Evolutionary conservation across 2,888 invertebrate genomes (phyloP).

Genomic region (Ornithoptera alexandrae): DNA sequence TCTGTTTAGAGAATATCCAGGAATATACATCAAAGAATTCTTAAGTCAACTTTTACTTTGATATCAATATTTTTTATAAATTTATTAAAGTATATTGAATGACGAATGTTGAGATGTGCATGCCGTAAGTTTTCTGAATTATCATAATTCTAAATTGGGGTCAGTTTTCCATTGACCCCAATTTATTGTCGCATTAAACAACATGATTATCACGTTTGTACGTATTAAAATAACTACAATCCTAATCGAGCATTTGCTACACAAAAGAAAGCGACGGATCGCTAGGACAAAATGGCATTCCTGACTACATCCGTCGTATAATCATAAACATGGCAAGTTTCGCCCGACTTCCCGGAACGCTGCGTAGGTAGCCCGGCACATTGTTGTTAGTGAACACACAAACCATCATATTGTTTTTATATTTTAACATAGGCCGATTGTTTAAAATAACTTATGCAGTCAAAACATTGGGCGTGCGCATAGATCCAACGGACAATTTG

Average conservation of each 20-base stretch:
- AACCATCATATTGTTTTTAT: conserved; percentile 31
- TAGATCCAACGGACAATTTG: not conserved
- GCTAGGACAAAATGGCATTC: conserved; percentile 54
- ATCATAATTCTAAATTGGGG: not conserved
- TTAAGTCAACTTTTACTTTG: not conserved
- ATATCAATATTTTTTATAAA: not conserved
- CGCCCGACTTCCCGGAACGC: conserved; percentile 68
- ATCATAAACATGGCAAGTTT: conserved; percentile 64
- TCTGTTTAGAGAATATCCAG: not conserved
- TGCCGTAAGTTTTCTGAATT: not conserved
- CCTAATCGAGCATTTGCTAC: conserved; percentile 26
- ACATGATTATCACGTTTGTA: not conserved
- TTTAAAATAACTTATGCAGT: conserved; percentile 13
- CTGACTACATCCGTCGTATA: conserved; percentile 64
- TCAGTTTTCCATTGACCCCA: not conserved
- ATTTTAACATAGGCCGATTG: conserved; percentile 24
- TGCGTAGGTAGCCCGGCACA: conserved; percentile 57
- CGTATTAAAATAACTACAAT: conserved; percentile 14
- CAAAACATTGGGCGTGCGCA: conserved; percentile 8
- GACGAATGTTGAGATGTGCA: no score
- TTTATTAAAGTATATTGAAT: not conserved
- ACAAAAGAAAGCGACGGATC: conserved; percentile 47
- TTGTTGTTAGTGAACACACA: conserved; percentile 45
- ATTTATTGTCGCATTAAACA: not conserved
- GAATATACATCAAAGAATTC: not conserved